phyloP scores from a whole-genome alignment of 2,113 vertebrate genomes.

The Conger conger region DNA sequence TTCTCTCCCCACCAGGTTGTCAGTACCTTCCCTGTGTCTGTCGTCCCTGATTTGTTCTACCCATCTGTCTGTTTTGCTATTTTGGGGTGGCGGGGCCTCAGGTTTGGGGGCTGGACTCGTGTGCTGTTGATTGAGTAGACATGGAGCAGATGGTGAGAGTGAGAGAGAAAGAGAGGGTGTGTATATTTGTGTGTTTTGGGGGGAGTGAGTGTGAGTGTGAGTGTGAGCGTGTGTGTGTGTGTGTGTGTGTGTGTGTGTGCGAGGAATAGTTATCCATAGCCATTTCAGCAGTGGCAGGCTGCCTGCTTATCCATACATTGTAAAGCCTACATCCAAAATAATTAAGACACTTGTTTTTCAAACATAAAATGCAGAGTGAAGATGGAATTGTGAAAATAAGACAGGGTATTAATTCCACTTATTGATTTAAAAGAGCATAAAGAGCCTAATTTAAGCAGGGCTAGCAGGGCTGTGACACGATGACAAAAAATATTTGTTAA shows the following conservation, averaged over 20 bases:
- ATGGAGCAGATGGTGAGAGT: neutral
- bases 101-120: neutral
- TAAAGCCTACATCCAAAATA: neutral
- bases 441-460: neutral
- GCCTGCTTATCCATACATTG: neutral
- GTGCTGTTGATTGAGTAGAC: conserved; percentile 3
- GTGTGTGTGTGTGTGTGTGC: neutral
- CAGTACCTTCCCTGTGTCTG: neutral
- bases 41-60: neutral
- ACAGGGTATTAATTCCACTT: neutral
- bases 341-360: neutral
- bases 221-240: neutral
- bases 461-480: neutral
- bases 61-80: neutral
- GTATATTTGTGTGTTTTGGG: neutral
- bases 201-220: neutral
- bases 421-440: neutral
- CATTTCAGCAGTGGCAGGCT: too few species aligned
- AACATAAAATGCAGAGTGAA: neutral
- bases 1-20: neutral
- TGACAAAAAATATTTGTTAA: neutral
- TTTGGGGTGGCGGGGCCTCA: neutral
- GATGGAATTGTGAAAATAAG: neutral
- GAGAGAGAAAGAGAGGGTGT: neutral
- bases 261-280: neutral